Evolutionary conservation across 2,888 invertebrate genomes (phyloP).

Genomic region (Dyspetes luteomarginatus): DNA sequence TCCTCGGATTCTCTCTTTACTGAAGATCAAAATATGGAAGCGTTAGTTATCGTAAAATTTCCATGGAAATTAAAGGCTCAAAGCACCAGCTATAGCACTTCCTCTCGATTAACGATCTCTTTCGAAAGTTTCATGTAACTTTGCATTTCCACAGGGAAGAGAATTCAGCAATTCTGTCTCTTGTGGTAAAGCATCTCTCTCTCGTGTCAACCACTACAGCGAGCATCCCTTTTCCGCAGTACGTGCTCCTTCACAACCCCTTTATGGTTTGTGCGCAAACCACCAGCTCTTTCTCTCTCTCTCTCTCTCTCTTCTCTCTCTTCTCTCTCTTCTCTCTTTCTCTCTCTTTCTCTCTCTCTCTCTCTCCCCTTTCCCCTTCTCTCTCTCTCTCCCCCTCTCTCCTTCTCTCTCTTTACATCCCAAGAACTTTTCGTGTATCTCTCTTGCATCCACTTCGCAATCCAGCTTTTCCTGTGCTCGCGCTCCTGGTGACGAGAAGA

Average conservation of each 20-base stretch:
- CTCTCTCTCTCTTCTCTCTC: too few relatives aligned
- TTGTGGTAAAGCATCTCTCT: constrained; percentile 11
- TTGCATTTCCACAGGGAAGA: constrained; percentile 63
- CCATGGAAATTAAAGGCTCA: neutral
- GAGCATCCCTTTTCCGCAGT: neutral
- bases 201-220: constrained; percentile 29
- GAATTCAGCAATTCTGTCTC: constrained; percentile 53
- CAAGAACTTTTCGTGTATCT: neutral
- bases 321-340: too few relatives aligned
- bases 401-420: neutral
- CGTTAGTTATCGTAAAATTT: too few relatives aligned
- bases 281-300: too few relatives aligned
- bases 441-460: neutral
- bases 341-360: too few relatives aligned
- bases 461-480: neutral
- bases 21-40: too few relatives aligned
- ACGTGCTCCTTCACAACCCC: constrained; percentile 2
- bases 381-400: too few relatives aligned
- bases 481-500: neutral
- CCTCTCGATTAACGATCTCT: constrained; percentile 65
- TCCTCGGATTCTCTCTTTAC: too few relatives aligned
- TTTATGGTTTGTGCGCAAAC: neutral
- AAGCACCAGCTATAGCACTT: constrained; percentile 5
- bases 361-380: too few relatives aligned
- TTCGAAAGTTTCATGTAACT: constrained; percentile 71